Evolutionary conservation across 2,113 vertebrate genomes (phyloP), one percentile per base, ranked within the genome.

Genomic region (Amblyornis subalaris): DNA sequence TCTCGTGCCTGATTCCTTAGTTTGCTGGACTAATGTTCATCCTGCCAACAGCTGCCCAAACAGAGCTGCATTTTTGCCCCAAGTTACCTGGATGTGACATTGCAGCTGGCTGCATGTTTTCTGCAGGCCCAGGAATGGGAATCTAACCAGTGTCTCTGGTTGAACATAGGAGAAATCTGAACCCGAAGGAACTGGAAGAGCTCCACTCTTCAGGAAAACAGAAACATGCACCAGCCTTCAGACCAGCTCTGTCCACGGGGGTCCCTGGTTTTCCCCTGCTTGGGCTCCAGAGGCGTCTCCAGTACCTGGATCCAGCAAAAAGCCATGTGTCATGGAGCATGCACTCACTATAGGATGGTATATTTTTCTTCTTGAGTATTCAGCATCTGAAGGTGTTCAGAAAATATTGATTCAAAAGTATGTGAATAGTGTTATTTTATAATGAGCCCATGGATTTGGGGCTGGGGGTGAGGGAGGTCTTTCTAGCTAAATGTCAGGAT

Each of bases 301-400:
- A 91, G 62, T 24, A 51, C 94, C 75, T 54, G 92, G 70, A 58
- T 47, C 89, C 94, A 95, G 86, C 90, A 55, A 62, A 88, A 96
- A 95, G 95, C 92, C 96, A 95, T 94, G 93, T 89, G 94, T 82
- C 94, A 74, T 33, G 92, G 94, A 96, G 94, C 95, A 44, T 33
- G 78, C 4, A 8, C 91, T 96, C 72, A 3, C 85, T 93, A 73
- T 24, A 93, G 85, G 31, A 42, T 90, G 69, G 91, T 94, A 29
- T 96, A 77, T 95, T 96, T 87, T 96, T 95, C 89, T 96, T 87
- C 93, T 93, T 89, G 95, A 96, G 96, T 97, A 97, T 97, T 97
- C 97, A 97, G 95, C 97, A 97, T 97, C 97, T 97, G 95, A 97
- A 97, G 81, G 93, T 95, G 90, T 96, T 96, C 88, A 95, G 96